Evolutionary conservation across 2,797 vertebrate species (phyloP), one percentile per base, ranked within the genome.

Genomic region (Lerista edwardsae): DNA sequence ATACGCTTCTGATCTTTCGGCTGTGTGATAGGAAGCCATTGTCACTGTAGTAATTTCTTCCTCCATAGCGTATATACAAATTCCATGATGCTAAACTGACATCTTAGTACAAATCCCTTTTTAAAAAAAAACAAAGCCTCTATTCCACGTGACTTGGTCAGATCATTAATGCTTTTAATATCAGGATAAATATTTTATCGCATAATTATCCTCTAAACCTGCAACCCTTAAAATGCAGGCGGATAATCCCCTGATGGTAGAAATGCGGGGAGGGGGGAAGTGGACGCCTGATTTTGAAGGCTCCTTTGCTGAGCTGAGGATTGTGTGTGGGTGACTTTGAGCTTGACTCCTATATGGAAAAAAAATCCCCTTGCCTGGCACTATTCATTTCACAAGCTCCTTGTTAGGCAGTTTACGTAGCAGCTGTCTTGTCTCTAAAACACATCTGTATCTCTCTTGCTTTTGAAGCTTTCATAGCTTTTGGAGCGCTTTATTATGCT

Each of bases 381-480:
- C 5, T 62, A 69, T 75, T 89, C 31, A 81, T 85, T 74, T 80
- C 44, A 61, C 39, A 89, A 67, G 34, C 23, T 86, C 68, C 0
- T 67, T 88, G 15, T 80, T 86, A 86, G 47, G 41, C 76, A 79
- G 11, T 84, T 84, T 77, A 51, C 69, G 78, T 0, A 88, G 75
- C 88, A 90, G 87, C 91, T 92, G 92, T 75, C 79, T 92, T 90
- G 67, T 61, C 79, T 88, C 76, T 72, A 73, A 74, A 91, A 29
- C 87, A 89, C 82, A 27, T 84, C 57, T 1, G 59, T 51, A 57
- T 89, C 65, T 72, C 57, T 41, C 1, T 0, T 65, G 55, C 75
- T 89, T 81, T 83, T 36, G 36, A 44, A 51, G 19, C 86, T 84
- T 0, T 15, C 78, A 79, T 85, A 34, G 83, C 25, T 55, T 79